Conservation (phyloP, 2,113 vertebrate genomes). For the Panurus biarmicus region DNA sequence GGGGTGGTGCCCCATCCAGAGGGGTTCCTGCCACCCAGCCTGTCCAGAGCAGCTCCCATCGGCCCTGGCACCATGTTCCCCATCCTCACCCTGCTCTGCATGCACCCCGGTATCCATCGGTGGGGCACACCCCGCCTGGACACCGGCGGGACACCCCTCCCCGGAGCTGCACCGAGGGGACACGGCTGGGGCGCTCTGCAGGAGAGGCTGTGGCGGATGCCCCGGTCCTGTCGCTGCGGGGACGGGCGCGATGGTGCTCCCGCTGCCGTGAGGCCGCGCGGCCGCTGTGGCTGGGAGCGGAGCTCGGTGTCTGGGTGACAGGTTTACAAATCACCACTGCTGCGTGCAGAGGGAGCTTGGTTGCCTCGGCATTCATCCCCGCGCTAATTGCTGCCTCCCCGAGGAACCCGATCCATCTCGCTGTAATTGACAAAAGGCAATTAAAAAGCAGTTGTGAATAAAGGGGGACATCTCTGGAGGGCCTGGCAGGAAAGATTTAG, state of each 20-base stretch:
- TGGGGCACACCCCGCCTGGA: fast-evolving
- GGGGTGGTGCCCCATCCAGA: background rate
- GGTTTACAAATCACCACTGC: slow-evolving; percentile 58
- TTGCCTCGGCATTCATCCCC: slow-evolving; percentile 34
- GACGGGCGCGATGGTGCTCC: background rate
- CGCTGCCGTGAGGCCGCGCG: background rate
- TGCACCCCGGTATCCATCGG: fast-evolving
- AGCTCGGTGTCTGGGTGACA: background rate
- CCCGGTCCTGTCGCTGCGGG: fast-evolving
- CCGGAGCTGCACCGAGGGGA: background rate
- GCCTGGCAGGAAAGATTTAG: slow-evolving; percentile 20
- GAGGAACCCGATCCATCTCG: slow-evolving; percentile 44
- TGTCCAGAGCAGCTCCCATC: background rate
- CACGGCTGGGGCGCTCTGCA: fast-evolving
- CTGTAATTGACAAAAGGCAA: slow-evolving; percentile 60
- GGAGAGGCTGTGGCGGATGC: background rate
- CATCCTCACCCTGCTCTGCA: background rate
- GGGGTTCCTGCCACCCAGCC: background rate
- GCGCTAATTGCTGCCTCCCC: slow-evolving; percentile 44
- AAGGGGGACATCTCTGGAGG: slow-evolving; percentile 38
- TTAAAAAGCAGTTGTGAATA: slow-evolving; percentile 54
- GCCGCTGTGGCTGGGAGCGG: background rate
- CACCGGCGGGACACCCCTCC: background rate
- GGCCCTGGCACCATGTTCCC: background rate
- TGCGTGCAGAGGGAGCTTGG: background rate